Evolutionary conservation across 2,797 vertebrate genomes (phyloP).

Genomic region (Dermochelys coriacea): DNA sequence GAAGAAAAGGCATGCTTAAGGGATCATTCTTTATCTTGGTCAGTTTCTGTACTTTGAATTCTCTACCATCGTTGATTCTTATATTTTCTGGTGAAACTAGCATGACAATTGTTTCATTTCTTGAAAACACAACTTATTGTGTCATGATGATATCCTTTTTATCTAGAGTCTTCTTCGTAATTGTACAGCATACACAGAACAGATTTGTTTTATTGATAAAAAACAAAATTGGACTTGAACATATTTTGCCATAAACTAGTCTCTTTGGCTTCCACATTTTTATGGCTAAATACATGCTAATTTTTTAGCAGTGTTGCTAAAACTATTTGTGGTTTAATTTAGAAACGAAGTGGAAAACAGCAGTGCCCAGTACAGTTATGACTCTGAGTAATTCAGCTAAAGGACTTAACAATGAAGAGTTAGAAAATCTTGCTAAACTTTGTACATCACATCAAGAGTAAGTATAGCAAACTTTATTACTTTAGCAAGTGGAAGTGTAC

Average conservation of each 20-base stretch:
- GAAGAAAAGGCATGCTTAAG: neutral
- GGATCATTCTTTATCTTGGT: neutral
- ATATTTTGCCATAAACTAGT: neutral
- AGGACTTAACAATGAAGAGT: slow-evolving; percentile 82
- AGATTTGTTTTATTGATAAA: slow-evolving; percentile 4
- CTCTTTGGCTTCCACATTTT: neutral
- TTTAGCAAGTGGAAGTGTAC: neutral
- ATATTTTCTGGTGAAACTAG: neutral
- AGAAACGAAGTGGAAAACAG: slow-evolving; percentile 89
- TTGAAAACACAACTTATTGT: slow-evolving; percentile 9
- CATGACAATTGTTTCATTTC: neutral
- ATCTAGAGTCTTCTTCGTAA: neutral
- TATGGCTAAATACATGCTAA: neutral
- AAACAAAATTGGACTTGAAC: neutral
- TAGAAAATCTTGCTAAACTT: slow-evolving; percentile 88
- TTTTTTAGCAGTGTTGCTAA: slow-evolving; percentile 37
- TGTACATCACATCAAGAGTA: slow-evolving; percentile 94
- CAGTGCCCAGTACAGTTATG: slow-evolving; percentile 55
- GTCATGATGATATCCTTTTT: neutral
- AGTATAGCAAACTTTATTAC: slow-evolving; percentile 69
- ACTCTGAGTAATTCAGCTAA: slow-evolving; percentile 73
- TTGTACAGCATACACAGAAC: neutral
- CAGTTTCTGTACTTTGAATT: slow-evolving; percentile 20
- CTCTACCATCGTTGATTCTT: neutral
- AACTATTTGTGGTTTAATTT: slow-evolving; percentile 63